Evolutionary conservation across 2,797 vertebrate genomes (phyloP), one percentile per base, ranked within the genome.

Genomic region (Aphelocoma californica): DNA sequence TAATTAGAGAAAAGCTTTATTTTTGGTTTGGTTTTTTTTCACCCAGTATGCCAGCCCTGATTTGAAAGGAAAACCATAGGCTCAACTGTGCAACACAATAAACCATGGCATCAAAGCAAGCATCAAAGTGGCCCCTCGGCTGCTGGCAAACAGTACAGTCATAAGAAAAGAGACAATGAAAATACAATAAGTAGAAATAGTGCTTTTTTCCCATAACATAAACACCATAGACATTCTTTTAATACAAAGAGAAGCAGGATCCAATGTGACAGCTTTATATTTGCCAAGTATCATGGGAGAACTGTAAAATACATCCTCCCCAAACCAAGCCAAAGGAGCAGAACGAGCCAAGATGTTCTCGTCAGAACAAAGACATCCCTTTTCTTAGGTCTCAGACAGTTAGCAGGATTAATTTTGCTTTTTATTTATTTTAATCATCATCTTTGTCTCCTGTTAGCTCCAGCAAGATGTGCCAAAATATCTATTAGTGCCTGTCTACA

Each of bases 181-280:
- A 97, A 97, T 78, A 95, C 85, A 97, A 36, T 81, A 90, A 70
- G 78, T 36, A 77, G 93, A 97, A 95, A 97, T 44, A 92, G 81
- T 80, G 53, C 60, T 93, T 95, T 82, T 36, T 61, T 7, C 66
- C 40, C 79, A 56, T 72, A 94, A 87, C 95, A 95, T 96, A 97
- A 97, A 97, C 92, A 95, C 61, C 93, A 57, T 51, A 92, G 93
- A 91, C 81, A 96, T 96, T 96, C 58, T 95, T 96, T 92, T 92
- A 96, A 97, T 92, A 95, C 93, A 97, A 94, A 96, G 86, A 95
- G 85, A 94, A 95, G 92, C 86, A 89, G 71, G 56, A 97, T 97
- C 93, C 96, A 92, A 71, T 95, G 93, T 57, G 80, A 97, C 91
- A 96, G 87, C 96, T 97, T 97, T 95, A 97, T 94, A 97, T 95